phyloP scores from a whole-genome alignment of 2,113 vertebrate genomes.

The Tretioscincus oriximinensis region DNA sequence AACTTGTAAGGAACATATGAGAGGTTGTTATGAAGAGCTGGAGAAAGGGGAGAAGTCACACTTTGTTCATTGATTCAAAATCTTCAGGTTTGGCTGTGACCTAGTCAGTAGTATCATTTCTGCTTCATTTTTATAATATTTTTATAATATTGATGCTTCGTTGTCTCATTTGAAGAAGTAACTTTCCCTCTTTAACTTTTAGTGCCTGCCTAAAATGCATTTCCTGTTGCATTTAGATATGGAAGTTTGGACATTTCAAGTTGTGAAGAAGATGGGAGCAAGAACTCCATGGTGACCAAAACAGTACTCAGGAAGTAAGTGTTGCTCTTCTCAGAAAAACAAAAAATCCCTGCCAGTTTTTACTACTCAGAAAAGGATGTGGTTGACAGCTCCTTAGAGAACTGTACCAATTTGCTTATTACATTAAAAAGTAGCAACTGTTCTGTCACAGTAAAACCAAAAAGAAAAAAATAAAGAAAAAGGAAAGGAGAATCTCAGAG shows the following conservation, averaged over 20 bases:
- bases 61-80: background rate
- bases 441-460: background rate
- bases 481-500: background rate
- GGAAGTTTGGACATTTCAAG: constrained; percentile 75
- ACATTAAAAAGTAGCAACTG: constrained; percentile 10
- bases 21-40: background rate
- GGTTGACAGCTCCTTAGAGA: constrained; percentile 25
- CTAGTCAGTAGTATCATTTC: background rate
- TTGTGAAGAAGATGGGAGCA: constrained; percentile 64
- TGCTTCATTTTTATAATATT: background rate
- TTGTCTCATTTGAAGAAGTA: background rate
- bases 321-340: background rate
- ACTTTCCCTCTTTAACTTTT: constrained; percentile 16
- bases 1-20: background rate
- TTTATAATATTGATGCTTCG: background rate
- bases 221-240: constrained; percentile 72
- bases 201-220: constrained; percentile 25
- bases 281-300: constrained; percentile 70
- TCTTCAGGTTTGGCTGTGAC: background rate
- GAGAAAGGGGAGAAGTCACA: background rate
- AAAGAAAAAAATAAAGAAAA: no score
- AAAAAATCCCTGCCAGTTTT: background rate
- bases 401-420: constrained; percentile 3
- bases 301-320: constrained; percentile 86
- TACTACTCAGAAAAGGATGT: background rate